Evolutionary conservation across 2,113 vertebrate genomes (phyloP), one percentile per base, ranked within the genome.

Genomic region (Entelurus aequoreus): DNA sequence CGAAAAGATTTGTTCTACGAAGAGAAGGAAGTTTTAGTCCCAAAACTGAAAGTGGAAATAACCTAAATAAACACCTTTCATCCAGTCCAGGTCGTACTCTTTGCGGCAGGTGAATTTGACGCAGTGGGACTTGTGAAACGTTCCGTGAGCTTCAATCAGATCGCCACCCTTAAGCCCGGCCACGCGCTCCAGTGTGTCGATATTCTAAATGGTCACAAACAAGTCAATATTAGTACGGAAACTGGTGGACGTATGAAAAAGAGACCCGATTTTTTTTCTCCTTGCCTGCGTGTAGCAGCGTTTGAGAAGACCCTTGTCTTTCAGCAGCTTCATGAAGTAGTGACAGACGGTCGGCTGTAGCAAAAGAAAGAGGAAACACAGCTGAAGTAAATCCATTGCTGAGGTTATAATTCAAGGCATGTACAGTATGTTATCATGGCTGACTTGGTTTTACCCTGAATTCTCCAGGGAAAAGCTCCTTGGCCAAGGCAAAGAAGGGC

Each of bases 211-310:
- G 28, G 44, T 70, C 51, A 62, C 14, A 65, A 44, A 68, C 37
- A 16, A 16, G 14, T 19, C n/a, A 65, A 37, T 4, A 11, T 2
- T 63, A 36, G 10, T n/a, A 12, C 5, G 50, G 15, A 11, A 12
- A 61, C 1, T 13, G 14, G 48, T 4, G 21, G 21, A 53, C 51
- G 21, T 11, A 13, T 19, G 3, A 56, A 36, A 21, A 0, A 4
- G 3, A 13, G 11, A 5, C 0, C 6, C 6, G 35, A 11, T 5
- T 57, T n/a, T 10, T 54, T 52, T 42, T 48, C 5, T 2, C 8
- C 64, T 56, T 16, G 94, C 94, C 93, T 96, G 94, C 1, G 94
- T 91, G 84, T 96, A 97, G 79, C 94, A 96, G 38, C 94, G 93
- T 52, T 86, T 84, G 5, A 98, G 84, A 10, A 93, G 62, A 0